These are phyloP conservation scores for Drosophila atripex DNA, from an alignment of 2,888 invertebrate species.

Conservation along the genomic window DNA sequence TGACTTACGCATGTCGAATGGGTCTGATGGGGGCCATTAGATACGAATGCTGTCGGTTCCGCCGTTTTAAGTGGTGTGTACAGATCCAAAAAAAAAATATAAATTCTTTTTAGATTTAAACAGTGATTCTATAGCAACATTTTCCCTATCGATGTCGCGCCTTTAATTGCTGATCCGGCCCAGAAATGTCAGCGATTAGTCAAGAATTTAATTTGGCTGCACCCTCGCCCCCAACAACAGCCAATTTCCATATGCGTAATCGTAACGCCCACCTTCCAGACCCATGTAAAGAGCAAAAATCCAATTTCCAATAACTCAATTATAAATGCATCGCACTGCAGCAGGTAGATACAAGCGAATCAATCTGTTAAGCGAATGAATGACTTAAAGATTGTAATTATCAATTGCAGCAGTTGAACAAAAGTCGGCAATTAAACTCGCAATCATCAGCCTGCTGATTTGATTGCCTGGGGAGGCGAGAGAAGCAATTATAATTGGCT, in stretches of 20 bases:
- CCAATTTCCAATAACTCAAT: slow-evolving; percentile 64
- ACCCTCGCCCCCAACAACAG: slow-evolving; percentile 35
- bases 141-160: slow-evolving; percentile 1
- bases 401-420: slow-evolving; percentile 21
- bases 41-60: slow-evolving; percentile 21
- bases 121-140: neutral
- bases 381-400: slow-evolving; percentile 35
- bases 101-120: neutral
- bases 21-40: slow-evolving; percentile 24
- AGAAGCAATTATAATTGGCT: slow-evolving; percentile 53
- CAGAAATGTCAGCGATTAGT: slow-evolving; percentile 58
- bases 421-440: slow-evolving; percentile 43
- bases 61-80: slow-evolving; percentile 14
- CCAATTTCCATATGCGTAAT: slow-evolving; percentile 46
- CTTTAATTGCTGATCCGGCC: slow-evolving; percentile 29
- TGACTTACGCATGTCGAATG: slow-evolving; percentile 67
- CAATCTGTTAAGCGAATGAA: slow-evolving; percentile 29
- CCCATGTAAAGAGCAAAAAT: slow-evolving; percentile 23
- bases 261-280: slow-evolving; percentile 26
- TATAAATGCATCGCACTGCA: slow-evolving; percentile 50
- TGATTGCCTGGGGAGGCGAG: slow-evolving; percentile 1
- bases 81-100: slow-evolving; percentile 8
- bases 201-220: slow-evolving; percentile 55
- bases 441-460: slow-evolving; percentile 1
- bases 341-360: slow-evolving; percentile 28